A percentile compares a stretch with the other conserved stretches of the same genome.
Evolutionary conservation across 2,797 vertebrate species (phyloP).

Genomic region (Tapera naevia): DNA sequence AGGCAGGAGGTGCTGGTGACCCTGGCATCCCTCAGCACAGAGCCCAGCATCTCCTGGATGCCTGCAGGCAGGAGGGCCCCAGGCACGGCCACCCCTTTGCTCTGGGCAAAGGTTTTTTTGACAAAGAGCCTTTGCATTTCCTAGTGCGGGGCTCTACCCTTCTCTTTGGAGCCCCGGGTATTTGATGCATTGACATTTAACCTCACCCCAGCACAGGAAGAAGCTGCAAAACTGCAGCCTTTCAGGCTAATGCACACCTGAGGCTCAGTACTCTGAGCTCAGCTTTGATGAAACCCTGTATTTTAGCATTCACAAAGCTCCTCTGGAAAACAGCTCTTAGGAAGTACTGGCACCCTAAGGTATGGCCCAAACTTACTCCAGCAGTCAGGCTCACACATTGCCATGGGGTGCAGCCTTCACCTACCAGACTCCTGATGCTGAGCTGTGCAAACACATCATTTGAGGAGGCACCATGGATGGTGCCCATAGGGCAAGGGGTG

Average conservation of each 20-base stretch:
- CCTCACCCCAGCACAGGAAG: rapidly evolving
- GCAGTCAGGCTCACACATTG: rapidly evolving
- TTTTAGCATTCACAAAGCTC: rapidly evolving
- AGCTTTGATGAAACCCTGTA: background rate
- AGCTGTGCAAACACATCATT: background rate
- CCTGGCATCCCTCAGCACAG: rapidly evolving
- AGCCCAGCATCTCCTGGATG: background rate
- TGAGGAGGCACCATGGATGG: rapidly evolving
- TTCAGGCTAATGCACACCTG: rapidly evolving
- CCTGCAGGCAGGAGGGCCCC: background rate
- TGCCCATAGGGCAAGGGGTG: background rate
- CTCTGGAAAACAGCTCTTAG: background rate
- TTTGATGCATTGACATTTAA: rapidly evolving
- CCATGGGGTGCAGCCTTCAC: rapidly evolving
- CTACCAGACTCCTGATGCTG: background rate
- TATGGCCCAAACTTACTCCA: rapidly evolving
- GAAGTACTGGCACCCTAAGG: too few relatives aligned
- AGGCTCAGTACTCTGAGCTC: background rate
- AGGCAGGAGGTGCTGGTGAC: background rate
- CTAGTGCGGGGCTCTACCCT: rapidly evolving
- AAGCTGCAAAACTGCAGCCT: rapidly evolving
- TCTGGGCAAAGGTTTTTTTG: rapidly evolving
- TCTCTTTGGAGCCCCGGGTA: background rate
- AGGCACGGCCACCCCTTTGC: background rate
- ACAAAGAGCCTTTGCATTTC: rapidly evolving